Conservation (phyloP, 2,113 vertebrate species). For the Deroptyus accipitrinus region DNA sequence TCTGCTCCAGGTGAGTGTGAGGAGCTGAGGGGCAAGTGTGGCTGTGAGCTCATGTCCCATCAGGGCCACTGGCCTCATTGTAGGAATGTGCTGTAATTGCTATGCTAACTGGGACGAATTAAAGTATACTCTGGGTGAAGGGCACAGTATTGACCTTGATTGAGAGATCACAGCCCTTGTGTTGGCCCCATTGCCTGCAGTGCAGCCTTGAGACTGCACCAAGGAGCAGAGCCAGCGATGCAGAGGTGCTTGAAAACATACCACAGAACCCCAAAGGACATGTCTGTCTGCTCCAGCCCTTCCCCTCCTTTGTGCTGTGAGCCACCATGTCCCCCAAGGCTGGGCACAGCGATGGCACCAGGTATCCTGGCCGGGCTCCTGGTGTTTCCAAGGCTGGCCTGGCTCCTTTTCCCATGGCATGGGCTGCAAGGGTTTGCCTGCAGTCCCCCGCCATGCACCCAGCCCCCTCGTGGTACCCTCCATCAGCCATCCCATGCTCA, state of each 20-base stretch:
- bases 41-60: neutral
- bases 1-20: neutral
- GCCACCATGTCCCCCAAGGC: rapidly evolving
- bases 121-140: neutral
- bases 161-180: neutral
- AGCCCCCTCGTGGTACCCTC: neutral
- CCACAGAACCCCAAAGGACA: neutral
- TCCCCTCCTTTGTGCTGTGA: neutral
- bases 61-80: slow-evolving; percentile 33
- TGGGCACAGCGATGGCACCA: neutral
- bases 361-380: rapidly evolving
- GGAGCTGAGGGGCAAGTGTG: neutral
- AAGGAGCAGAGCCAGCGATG: neutral
- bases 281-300: neutral
- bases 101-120: slow-evolving; percentile 41
- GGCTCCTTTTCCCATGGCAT: neutral
- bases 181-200: neutral
- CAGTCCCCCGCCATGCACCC: rapidly evolving
- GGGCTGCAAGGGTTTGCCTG: neutral
- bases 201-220: neutral
- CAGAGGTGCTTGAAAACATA: neutral
- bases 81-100: slow-evolving; percentile 21
- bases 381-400: neutral
- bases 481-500: neutral
- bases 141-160: neutral